Conservation (phyloP, 2,888 invertebrate genomes). For the Kuschelorhynchus macadamiae region DNA sequence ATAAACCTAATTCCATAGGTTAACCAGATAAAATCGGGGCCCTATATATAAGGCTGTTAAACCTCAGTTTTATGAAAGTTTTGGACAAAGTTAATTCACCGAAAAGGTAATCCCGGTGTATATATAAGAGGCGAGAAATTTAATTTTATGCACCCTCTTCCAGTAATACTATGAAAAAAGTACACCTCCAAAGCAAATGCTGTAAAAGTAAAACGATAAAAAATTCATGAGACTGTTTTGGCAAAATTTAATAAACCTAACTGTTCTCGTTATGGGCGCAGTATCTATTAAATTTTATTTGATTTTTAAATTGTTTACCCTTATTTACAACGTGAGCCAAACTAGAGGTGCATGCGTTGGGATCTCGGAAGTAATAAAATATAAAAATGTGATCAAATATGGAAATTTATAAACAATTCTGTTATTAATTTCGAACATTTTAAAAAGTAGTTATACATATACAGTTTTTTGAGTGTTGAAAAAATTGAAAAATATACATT, state of each 20-base stretch:
- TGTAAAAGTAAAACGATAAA: conserved; percentile 42
- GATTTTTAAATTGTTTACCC: too few species aligned
- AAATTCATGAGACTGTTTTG: conserved; percentile 44
- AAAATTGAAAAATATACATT: too few species aligned
- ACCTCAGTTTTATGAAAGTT: conserved; percentile 4
- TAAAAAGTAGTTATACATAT: too few species aligned
- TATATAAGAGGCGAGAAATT: conserved; percentile 21
- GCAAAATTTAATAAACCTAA: conserved; percentile 44
- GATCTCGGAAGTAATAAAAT: too few species aligned
- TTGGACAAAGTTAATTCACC: conserved; percentile 27
- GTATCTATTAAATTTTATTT: neutral
- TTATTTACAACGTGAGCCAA: too few species aligned
- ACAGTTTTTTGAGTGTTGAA: too few species aligned
- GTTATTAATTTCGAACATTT: too few species aligned
- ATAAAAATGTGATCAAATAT: too few species aligned
- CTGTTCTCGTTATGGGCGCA: conserved; percentile 14
- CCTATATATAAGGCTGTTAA: neutral
- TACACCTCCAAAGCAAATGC: conserved; percentile 39
- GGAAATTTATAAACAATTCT: too few species aligned
- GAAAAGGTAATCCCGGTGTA: conserved; percentile 13
- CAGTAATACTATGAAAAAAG: conserved; percentile 35
- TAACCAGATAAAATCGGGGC: neutral
- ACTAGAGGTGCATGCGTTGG: too few species aligned
- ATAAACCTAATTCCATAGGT: neutral
- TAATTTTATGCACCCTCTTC: conserved; percentile 45